Conservation (phyloP, 2,113 vertebrate species). For the Scalopus aquaticus region DNA sequence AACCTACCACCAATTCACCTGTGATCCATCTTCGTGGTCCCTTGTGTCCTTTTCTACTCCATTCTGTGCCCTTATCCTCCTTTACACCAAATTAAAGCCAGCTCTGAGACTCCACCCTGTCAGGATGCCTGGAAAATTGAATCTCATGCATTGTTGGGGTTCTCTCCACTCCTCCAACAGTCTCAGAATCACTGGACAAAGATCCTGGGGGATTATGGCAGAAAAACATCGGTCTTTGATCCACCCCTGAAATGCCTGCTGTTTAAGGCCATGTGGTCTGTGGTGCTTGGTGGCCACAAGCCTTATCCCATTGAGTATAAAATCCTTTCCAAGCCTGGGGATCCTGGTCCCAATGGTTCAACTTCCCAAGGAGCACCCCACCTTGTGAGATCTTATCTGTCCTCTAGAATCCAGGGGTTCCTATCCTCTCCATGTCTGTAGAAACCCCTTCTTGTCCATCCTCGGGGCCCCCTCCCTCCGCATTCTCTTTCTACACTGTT, state of each 20-base stretch:
- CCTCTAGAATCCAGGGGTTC: neutral
- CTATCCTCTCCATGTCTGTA: neutral
- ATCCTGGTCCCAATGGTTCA: neutral
- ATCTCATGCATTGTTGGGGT: neutral
- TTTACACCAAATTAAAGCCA: neutral
- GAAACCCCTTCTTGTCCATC: neutral
- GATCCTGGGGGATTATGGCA: neutral
- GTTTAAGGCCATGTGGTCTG: neutral
- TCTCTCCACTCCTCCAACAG: neutral
- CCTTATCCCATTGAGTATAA: neutral
- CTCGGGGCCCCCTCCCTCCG: neutral
- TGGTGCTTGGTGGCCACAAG: neutral
- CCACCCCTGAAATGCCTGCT: neutral
- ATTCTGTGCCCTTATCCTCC: too few relatives aligned
- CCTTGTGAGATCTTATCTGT: neutral
- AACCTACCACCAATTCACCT: too few relatives aligned
- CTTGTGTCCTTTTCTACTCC: too few relatives aligned
- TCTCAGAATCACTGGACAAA: neutral
- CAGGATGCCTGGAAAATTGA: neutral
- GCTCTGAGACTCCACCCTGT: neutral
- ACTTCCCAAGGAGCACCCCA: neutral
- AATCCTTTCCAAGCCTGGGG: neutral
- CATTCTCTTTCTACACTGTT: neutral
- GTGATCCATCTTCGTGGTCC: too few relatives aligned
- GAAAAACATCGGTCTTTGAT: neutral